A percentile compares a stretch with the other conserved stretches of the same genome.
Conservation (phyloP, 2,113 vertebrate genomes). For the Microcebus lehilahytsara region DNA sequence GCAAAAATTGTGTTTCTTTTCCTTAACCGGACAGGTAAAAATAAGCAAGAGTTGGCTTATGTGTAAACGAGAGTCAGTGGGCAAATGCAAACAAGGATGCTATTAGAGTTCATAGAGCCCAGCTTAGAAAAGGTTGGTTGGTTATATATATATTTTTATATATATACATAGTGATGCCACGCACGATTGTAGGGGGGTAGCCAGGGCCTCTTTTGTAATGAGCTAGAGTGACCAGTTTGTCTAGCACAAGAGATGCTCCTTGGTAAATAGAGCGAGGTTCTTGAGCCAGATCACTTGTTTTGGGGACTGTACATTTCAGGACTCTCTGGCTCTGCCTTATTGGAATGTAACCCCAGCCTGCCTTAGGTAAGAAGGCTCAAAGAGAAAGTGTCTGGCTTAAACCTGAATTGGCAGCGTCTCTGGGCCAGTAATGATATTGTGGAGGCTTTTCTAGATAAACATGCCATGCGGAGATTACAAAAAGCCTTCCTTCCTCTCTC, state of each 20-base stretch:
- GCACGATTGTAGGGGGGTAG: neutral
- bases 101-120: neutral
- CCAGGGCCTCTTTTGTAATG: neutral
- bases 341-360: neutral
- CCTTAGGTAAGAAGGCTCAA: neutral
- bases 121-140: neutral
- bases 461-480: neutral
- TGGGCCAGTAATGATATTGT: neutral
- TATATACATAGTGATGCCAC: neutral
- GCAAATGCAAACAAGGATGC: neutral
- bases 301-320: neutral
- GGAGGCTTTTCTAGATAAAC: constrained; percentile 11
- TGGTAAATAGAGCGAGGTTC: neutral
- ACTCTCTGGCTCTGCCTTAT: neutral
- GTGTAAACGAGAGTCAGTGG: neutral
- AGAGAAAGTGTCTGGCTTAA: neutral
- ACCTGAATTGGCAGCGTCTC: neutral
- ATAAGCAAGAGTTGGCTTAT: neutral
- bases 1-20: neutral
- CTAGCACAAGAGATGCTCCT: neutral
- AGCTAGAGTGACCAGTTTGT: neutral
- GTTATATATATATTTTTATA: neutral
- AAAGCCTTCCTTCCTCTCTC: neutral
- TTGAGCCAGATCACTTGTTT: neutral
- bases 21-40: neutral